phyloP scores from a whole-genome alignment of 2,888 invertebrate genomes.

The Drosophila nigritarsus region DNA sequence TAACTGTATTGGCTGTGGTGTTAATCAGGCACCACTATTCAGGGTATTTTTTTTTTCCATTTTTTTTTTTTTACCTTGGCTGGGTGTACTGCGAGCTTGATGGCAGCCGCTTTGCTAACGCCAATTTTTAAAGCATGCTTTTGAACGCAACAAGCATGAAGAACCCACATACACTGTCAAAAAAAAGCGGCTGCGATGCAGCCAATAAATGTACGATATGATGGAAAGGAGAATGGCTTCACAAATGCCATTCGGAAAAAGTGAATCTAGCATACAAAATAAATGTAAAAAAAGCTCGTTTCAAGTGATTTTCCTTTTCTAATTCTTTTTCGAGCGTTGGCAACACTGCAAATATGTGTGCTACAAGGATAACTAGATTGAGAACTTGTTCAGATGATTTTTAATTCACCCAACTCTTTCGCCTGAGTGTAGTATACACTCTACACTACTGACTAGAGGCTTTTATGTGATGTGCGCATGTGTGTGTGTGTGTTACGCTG shows the following conservation, averaged over 20 bases:
- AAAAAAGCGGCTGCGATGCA: not conserved
- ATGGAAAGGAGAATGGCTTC: not conserved
- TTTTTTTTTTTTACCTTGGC: constrained; percentile 8
- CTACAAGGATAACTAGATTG: not conserved
- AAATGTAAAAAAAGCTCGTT: not conserved
- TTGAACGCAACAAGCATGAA: constrained; percentile 64
- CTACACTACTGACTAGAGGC: constrained; percentile 3
- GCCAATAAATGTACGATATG: not conserved
- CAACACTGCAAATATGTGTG: not conserved
- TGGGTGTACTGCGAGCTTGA: constrained; percentile 28
- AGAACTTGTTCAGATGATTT: not conserved
- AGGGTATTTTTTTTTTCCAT: not conserved
- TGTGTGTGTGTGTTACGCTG: constrained; percentile 46
- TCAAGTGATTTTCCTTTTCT: not conserved
- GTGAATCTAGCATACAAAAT: not conserved
- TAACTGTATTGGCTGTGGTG: constrained; percentile 16
- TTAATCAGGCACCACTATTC: constrained; percentile 22
- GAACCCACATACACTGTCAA: constrained; percentile 13
- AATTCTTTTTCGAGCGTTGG: not conserved
- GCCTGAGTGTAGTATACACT: not conserved
- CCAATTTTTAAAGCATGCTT: constrained; percentile 67
- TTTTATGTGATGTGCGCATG: constrained; percentile 11
- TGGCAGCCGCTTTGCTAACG: constrained; percentile 38
- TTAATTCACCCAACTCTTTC: not conserved
- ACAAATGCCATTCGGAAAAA: not conserved